Evolutionary conservation across 1,140 invertebrate genomes (phyloP), one percentile per base, ranked within the genome.

Genomic region (Aradophagus sp.): DNA sequence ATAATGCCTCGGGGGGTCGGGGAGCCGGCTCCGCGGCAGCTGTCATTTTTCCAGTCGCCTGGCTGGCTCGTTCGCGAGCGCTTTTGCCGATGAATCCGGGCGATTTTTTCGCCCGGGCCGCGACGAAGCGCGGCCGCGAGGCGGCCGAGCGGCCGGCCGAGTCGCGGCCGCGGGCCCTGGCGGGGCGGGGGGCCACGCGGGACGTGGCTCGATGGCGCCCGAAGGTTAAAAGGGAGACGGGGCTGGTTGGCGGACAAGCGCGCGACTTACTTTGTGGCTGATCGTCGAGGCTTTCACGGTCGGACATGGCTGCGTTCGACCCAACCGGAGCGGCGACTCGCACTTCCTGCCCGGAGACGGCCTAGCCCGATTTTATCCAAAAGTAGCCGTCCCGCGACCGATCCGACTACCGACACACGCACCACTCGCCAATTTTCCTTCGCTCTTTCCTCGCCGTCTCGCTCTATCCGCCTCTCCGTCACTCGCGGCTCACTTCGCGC

Each of bases 211-310:
- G 55, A 59, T 59, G 48, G 39, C 17, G 39, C 44, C 19, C 8
- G 31, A 17, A 14, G 34, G 47, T 55, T 36, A 52, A 53, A 48
- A 20, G 16, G 14, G 27, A 29, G 27, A 29, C 20, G 20, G 8
- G 4, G 23, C 36, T 11, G 41, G 15, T 58, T 27, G 48, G 15
- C 12, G 36, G 14, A 19, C 41, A 48, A 19, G 10, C 12, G 44
- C 44, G 58, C 53, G 36, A 34, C 86, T 84, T 85, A 87, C 87
- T 88, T 86, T 87, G 87, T 73, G 84, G 85, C 79, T 88, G 86
- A 77, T 88, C 87, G 84, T 88, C 87, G 77, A 87, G 85, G 79
- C 87, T 88, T 80, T 88, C 87, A 68, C 85, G 86, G 82, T 88
- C 87, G 80, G 87, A 88, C 87, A 88, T 88, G 80, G 75, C 78